These are phyloP conservation scores for Pelobates fuscus DNA, from an alignment of 2,113 vertebrate species.

Conservation along the genomic window DNA sequence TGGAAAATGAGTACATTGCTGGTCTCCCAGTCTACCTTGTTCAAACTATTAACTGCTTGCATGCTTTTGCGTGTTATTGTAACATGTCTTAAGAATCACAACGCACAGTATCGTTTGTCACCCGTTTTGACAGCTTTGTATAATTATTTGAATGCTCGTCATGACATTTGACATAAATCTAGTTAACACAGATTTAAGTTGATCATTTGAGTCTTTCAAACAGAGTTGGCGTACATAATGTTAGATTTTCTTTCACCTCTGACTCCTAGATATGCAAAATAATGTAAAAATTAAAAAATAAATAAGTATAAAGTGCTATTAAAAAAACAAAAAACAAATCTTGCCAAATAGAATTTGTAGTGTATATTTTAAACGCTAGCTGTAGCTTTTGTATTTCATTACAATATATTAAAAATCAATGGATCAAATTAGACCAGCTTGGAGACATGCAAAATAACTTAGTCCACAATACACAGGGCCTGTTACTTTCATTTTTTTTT, in stretches of 20 bases:
- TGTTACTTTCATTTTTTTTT: background rate
- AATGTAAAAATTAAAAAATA: no score
- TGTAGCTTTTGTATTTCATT: constrained; percentile 16
- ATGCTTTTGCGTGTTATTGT: background rate
- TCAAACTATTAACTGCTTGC: constrained; percentile 1
- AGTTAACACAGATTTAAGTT: background rate
- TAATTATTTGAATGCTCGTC: background rate
- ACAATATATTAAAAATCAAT: constrained; percentile 63
- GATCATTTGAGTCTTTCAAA: background rate
- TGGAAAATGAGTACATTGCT: constrained; percentile 40
- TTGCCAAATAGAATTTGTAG: background rate
- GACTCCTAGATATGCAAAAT: no score
- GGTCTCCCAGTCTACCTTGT: constrained; percentile 31
- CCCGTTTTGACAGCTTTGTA: background rate
- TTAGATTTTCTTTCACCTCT: no score
- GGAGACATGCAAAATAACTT: constrained; percentile 58
- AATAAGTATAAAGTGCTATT: no score
- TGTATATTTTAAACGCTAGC: background rate
- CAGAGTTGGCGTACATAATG: background rate
- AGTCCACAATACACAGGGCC: constrained; percentile 58
- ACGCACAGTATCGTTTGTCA: background rate
- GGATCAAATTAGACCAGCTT: constrained; percentile 54
- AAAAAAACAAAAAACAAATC: background rate
- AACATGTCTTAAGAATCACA: background rate
- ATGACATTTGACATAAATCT: background rate